Base-by-base conservation (phyloP, 2,797 vertebrate species). In the Crocodylus rhombifer region DNA sequence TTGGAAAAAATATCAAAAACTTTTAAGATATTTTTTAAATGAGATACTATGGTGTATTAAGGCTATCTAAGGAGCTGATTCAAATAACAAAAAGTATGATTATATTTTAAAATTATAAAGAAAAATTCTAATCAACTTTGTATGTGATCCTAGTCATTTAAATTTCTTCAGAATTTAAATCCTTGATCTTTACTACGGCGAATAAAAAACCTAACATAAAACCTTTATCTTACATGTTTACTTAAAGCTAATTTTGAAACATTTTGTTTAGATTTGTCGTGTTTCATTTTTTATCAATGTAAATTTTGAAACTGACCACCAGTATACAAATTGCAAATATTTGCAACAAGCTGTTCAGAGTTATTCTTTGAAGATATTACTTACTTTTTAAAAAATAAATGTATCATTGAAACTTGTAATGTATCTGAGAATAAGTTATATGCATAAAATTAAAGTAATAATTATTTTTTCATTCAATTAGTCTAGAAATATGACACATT, bases 1-100 rank as follows among this genome's bases (percentile, higher is more conserved):
- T 94, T 95, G 94, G n/a, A 77, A 93, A 93, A 94, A 87, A 94
- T 85, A 87, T 87, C 42, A 51, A 51, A 87, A 96, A 88, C 79
- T 87, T 94, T 90, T 75, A 91, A 89, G 87, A 92, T 64, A 57
- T 60, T 93, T 93, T 94, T 73, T 57, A 56, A 28, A 4, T 57
- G n/a, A 12, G 64, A 56, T 25, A 21, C 11, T 20, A 21, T 51
- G 13, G 18, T 89, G 20, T 69, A 4, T 74, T 90, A 84, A 80
- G 77, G 51, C 86, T 64, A 58, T 1, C 3, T 67, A 5, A 13
- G 1, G 67, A 57, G 9, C 4, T 77, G 56, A 86, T 1, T 84
- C 21, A 60, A 87, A 62, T 79, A 8, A 4, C 18, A 73, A 33
- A 56, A 0, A 82, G 14, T 30, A 14, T 26, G 36, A 73, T 67